phyloP scores from a whole-genome alignment of 2,888 invertebrate species.

The Anagyrus pseudococci region DNA sequence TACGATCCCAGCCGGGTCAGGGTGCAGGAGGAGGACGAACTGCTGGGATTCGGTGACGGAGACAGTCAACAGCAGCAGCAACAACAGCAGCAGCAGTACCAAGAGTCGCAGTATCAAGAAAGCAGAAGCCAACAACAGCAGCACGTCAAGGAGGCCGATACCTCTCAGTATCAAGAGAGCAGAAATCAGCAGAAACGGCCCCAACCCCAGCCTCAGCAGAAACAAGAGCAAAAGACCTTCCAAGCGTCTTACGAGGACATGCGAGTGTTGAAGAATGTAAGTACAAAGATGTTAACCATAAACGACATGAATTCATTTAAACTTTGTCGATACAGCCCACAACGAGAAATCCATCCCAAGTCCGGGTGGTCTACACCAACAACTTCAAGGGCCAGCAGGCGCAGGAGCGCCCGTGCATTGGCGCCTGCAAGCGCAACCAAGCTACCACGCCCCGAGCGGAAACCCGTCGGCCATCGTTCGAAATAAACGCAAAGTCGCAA shows the following conservation, averaged over 20 bases:
- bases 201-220: constrained; percentile 1
- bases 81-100: background rate
- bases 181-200: background rate
- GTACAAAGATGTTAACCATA: constrained; percentile 1
- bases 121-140: constrained; percentile 1
- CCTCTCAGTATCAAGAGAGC: background rate
- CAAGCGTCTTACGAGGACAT: constrained; percentile 19
- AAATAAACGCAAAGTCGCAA: background rate
- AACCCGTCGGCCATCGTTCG: background rate
- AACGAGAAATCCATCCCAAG: constrained; percentile 15
- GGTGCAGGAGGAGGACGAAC: constrained; percentile 7
- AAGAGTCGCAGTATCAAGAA: background rate
- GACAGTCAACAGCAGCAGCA: constrained; percentile 1
- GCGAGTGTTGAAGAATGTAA: constrained; percentile 23
- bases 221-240: background rate
- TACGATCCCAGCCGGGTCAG: constrained; percentile 15
- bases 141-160: background rate
- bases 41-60: background rate
- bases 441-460: background rate
- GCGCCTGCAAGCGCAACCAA: constrained; percentile 22
- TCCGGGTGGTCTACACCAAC: constrained; percentile 26
- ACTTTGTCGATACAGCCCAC: constrained; percentile 14
- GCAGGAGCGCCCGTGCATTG: constrained; percentile 27
- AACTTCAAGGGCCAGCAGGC: constrained; percentile 5
- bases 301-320: constrained; percentile 1